Conservation (phyloP, 2,888 invertebrate species). For the Ptychoptera albimana region DNA sequence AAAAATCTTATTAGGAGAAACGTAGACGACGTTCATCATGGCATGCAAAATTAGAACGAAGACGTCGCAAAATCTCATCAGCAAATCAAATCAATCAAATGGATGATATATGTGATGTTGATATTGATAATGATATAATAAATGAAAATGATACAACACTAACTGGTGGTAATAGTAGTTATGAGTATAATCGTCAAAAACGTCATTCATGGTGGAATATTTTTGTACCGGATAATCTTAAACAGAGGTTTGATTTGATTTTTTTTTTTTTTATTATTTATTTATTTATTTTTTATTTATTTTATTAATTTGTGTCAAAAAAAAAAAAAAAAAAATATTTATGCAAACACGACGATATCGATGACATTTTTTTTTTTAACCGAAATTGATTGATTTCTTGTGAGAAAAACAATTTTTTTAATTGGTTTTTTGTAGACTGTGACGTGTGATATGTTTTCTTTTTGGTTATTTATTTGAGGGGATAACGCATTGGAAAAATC, state of each 20-base stretch:
- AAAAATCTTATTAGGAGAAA: slow-evolving; percentile 18
- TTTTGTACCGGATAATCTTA: slow-evolving; percentile 60
- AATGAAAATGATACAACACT: background rate
- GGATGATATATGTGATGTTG: slow-evolving; percentile 2
- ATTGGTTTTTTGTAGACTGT: too few relatives aligned
- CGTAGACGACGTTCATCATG: slow-evolving; percentile 27
- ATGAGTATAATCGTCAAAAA: slow-evolving; percentile 37
- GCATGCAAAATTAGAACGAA: slow-evolving; percentile 29
- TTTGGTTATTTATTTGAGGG: too few relatives aligned
- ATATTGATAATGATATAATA: background rate
- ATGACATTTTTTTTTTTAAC: too few relatives aligned
- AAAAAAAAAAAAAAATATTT: background rate
- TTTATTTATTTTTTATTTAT: background rate
- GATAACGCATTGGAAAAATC: too few relatives aligned
- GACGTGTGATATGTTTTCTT: too few relatives aligned
- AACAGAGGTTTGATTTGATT: slow-evolving; percentile 39
- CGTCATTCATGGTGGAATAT: slow-evolving; percentile 82
- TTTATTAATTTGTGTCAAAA: background rate
- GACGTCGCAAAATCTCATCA: slow-evolving; percentile 26
- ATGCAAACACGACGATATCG: too few relatives aligned
- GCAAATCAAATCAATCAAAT: slow-evolving; percentile 6
- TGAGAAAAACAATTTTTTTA: too few relatives aligned
- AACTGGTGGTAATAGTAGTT: slow-evolving; percentile 16
- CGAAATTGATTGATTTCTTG: too few relatives aligned
- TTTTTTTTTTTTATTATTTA: slow-evolving; percentile 7